Evolutionary conservation across 2,113 vertebrate species (phyloP).

Genomic region (Melozone crissalis): DNA sequence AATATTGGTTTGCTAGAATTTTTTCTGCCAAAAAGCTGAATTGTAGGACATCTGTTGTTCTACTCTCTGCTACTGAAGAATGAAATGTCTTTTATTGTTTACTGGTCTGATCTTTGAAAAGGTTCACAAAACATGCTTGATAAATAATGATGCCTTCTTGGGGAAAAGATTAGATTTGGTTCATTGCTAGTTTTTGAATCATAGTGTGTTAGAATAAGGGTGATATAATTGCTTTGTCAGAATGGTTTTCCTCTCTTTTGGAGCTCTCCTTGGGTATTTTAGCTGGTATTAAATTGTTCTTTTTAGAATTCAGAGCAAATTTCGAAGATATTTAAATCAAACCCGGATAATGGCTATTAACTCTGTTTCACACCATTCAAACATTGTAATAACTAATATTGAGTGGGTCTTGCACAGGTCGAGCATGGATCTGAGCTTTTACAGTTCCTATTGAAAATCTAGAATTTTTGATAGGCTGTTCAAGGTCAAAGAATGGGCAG

Average conservation of each 20-base stretch:
- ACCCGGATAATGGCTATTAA: neutral
- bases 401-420: neutral
- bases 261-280: neutral
- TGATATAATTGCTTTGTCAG: neutral
- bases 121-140: neutral
- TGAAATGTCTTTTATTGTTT: neutral
- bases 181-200: constrained; percentile 5
- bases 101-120: neutral
- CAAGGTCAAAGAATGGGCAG: neutral
- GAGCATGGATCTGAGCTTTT: neutral
- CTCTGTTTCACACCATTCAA: neutral
- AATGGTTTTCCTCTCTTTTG: neutral
- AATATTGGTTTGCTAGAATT: neutral
- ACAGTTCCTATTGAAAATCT: neutral
- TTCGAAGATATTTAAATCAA: neutral
- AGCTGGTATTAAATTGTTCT: neutral
- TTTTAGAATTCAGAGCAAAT: neutral
- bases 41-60: neutral
- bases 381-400: neutral
- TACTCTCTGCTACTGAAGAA: neutral
- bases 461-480: neutral
- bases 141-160: neutral
- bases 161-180: neutral
- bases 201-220: neutral
- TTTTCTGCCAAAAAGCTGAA: neutral